These are phyloP conservation scores for Hypocryptadius cinnamomeus DNA, from an alignment of 2,113 vertebrate genomes.

Conservation along the genomic window DNA sequence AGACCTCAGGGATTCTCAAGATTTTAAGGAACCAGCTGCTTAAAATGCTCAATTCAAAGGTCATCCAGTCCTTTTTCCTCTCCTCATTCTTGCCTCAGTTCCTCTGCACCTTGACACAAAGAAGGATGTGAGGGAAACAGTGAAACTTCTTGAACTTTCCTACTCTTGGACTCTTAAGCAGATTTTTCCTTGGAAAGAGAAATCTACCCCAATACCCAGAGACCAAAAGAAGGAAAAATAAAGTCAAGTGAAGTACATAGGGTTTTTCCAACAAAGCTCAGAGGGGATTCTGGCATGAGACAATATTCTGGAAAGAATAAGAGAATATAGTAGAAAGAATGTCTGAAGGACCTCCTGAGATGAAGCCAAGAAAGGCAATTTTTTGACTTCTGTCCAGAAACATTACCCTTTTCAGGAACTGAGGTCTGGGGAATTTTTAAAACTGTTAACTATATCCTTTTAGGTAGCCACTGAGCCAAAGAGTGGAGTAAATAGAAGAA, in stretches of 20 bases:
- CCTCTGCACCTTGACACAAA: background rate
- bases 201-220: background rate
- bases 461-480: background rate
- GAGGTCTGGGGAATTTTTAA: background rate
- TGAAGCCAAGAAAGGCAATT: background rate
- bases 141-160: conserved; percentile 18
- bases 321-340: background rate
- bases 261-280: background rate
- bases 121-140: background rate
- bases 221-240: conserved; percentile 16
- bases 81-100: background rate
- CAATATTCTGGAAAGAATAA: background rate
- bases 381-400: background rate
- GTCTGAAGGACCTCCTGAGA: background rate
- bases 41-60: background rate
- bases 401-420: background rate
- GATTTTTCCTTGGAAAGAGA: conserved; percentile 36
- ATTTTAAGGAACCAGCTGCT: background rate
- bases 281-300: conserved; percentile 1
- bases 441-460: background rate
- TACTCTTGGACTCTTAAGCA: background rate
- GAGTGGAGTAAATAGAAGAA: background rate
- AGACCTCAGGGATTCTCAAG: background rate
- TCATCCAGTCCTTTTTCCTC: background rate
- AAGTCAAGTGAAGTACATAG: background rate